phyloP scores from a whole-genome alignment of 2,888 invertebrate genomes.

The Mythimna loreyi region DNA sequence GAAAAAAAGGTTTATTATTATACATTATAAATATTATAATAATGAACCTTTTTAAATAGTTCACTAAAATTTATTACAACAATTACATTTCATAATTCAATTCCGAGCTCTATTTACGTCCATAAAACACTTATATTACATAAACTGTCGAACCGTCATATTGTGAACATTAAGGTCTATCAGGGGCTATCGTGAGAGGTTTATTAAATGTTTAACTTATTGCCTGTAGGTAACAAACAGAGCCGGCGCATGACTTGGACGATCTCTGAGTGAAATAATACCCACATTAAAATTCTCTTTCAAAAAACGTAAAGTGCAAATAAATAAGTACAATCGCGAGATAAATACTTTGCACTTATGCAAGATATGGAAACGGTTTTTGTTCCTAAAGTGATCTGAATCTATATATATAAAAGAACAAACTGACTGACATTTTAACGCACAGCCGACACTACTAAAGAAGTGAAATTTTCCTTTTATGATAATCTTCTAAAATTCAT shows the following conservation, averaged over 20 bases:
- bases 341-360: neutral
- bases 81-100: conserved; percentile 3
- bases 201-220: conserved; percentile 52
- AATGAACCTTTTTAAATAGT: neutral
- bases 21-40: too few species aligned
- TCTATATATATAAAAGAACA: too few species aligned
- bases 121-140: conserved; percentile 25
- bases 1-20: too few species aligned
- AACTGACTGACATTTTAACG: too few species aligned
- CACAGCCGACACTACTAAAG: too few species aligned
- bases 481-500: too few species aligned
- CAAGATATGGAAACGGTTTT: too few species aligned
- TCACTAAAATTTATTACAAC: neutral
- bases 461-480: too few species aligned
- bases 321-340: conserved; percentile 55
- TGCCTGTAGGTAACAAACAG: conserved; percentile 25
- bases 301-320: conserved; percentile 46
- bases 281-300: conserved; percentile 52
- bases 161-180: conserved; percentile 17
- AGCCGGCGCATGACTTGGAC: conserved; percentile 40
- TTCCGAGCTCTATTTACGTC: conserved; percentile 14
- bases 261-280: conserved; percentile 50
- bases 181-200: conserved; percentile 28
- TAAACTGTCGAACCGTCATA: conserved; percentile 11
- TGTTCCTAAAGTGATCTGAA: too few species aligned